These are phyloP conservation scores for Lithosia quadra DNA, from an alignment of 2,888 invertebrate genomes.

Conservation along the genomic window DNA sequence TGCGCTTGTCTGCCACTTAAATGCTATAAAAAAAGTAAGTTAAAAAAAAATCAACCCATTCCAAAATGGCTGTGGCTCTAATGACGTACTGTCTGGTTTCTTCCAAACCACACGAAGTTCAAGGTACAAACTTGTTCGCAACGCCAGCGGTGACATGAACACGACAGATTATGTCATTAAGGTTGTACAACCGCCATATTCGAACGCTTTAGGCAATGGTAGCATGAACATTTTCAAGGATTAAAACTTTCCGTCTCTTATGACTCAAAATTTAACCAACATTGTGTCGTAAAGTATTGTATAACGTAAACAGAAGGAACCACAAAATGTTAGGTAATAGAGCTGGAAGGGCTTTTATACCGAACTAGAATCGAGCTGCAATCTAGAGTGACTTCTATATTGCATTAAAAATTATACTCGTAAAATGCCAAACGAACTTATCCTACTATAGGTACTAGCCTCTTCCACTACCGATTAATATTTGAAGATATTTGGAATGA, in stretches of 20 bases:
- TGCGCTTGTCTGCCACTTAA: too few species aligned
- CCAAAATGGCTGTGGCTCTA: not conserved
- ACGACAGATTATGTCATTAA: constrained; percentile 12
- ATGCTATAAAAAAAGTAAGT: too few species aligned
- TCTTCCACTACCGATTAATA: too few species aligned
- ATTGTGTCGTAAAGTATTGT: not conserved
- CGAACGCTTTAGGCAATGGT: not conserved
- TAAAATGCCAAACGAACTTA: too few species aligned
- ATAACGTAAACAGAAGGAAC: not conserved
- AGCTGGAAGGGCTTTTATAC: not conserved
- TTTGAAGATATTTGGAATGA: too few species aligned
- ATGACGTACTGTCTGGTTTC: constrained; percentile 1
- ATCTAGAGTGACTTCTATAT: not conserved
- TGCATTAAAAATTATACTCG: not conserved
- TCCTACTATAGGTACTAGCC: too few species aligned
- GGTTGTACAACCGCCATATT: not conserved
- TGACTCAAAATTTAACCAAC: not conserved
- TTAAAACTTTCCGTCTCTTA: not conserved
- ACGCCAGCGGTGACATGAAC: constrained; percentile 6
- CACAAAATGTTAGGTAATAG: not conserved
- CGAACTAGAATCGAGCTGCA: not conserved
- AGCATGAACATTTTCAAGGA: not conserved
- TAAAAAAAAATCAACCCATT: not conserved
- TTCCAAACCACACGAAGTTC: constrained; percentile 1
- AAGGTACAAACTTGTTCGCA: not conserved